Evolutionary conservation across 1,140 invertebrate genomes (phyloP).

Genomic region (Coelopa frigida): DNA sequence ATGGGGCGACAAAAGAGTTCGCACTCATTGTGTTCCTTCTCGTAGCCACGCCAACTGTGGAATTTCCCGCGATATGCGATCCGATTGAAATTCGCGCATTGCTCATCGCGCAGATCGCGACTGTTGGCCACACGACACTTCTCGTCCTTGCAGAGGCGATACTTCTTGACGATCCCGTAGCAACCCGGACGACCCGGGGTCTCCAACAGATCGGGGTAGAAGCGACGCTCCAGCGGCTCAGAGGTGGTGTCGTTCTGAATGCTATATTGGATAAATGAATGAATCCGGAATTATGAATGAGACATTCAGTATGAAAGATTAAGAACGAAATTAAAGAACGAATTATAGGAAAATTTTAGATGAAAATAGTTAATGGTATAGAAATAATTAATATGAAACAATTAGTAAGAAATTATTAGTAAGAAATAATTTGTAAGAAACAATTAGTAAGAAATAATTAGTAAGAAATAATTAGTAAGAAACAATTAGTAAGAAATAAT

Average conservation of each 20-base stretch:
- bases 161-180: conserved; percentile 57
- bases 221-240: conserved; percentile 13
- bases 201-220: conserved; percentile 27
- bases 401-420: too few species aligned
- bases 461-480: too few species aligned
- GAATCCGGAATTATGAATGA: too few species aligned
- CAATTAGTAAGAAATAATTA: too few species aligned
- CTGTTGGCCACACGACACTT: conserved; percentile 43
- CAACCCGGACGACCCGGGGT: conserved; percentile 46
- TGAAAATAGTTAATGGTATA: background rate
- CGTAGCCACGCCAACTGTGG: conserved; percentile 78
- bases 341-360: too few species aligned
- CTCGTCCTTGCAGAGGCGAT: conserved; percentile 64
- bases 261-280: conserved; percentile 15
- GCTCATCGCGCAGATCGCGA: conserved; percentile 21
- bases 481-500: too few species aligned
- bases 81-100: conserved; percentile 62
- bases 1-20: conserved; percentile 75
- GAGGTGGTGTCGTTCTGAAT: conserved; percentile 16
- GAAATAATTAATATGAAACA: too few species aligned
- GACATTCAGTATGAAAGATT: too few species aligned
- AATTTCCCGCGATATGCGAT: conserved; percentile 66
- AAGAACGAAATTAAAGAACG: too few species aligned
- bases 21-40: conserved; percentile 57
- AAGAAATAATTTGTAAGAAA: too few species aligned